phyloP scores from a whole-genome alignment of 2,113 vertebrate species.

The Bombycilla garrulus region DNA sequence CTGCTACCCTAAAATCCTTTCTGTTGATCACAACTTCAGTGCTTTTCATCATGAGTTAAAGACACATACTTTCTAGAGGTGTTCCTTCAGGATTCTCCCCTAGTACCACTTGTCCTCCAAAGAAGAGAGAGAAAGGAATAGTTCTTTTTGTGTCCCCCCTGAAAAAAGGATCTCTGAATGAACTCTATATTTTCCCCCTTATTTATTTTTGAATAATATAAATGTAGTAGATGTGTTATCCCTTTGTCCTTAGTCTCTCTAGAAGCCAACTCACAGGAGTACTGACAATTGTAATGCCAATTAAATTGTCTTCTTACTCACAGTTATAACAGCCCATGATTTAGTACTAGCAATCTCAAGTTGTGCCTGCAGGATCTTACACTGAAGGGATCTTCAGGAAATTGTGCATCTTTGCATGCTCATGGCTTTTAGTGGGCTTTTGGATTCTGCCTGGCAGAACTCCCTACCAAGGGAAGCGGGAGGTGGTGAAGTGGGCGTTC shows the following conservation, averaged over 20 bases:
- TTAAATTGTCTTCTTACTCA: background rate
- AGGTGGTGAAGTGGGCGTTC: background rate
- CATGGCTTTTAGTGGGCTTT: background rate
- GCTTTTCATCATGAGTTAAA: background rate
- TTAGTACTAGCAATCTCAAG: accelerated
- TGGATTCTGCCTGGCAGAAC: background rate
- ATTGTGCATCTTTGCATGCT: background rate
- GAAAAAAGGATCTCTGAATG: background rate
- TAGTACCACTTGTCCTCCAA: background rate
- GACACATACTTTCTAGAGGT: background rate
- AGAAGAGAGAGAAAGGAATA: background rate
- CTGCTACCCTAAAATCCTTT: background rate
- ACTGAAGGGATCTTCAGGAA: background rate
- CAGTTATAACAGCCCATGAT: background rate
- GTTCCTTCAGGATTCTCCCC: background rate
- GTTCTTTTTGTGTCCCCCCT: background rate
- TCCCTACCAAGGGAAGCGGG: accelerated
- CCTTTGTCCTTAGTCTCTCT: background rate
- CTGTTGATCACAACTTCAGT: background rate
- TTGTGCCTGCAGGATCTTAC: background rate
- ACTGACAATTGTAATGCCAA: background rate
- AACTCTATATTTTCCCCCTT: background rate
- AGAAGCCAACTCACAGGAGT: background rate
- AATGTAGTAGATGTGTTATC: background rate
- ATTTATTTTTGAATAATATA: background rate